phyloP scores from a whole-genome alignment of 2,797 vertebrate species.

The Huso huso region DNA sequence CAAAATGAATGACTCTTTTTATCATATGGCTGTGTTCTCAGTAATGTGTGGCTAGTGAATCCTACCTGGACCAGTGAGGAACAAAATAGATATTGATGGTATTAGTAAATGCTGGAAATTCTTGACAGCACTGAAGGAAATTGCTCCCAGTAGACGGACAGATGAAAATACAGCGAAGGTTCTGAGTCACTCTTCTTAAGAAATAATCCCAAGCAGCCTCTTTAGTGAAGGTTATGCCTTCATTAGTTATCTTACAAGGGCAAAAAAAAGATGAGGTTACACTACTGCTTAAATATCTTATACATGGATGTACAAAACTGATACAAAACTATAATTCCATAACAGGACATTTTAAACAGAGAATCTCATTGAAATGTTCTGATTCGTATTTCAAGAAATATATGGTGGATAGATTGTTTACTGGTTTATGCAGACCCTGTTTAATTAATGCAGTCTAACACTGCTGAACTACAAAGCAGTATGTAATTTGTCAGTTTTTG shows the following conservation, averaged over 20 bases:
- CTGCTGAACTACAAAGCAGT: no score
- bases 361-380: no score
- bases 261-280: neutral
- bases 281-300: no score
- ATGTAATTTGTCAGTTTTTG: no score
- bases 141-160: slow-evolving; percentile 13
- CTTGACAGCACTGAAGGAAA: slow-evolving; percentile 21
- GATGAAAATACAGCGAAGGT: slow-evolving; percentile 28
- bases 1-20: neutral
- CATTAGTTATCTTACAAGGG: slow-evolving; percentile 20
- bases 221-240: slow-evolving; percentile 31
- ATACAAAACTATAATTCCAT: no score
- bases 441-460: no score
- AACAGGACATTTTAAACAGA: no score
- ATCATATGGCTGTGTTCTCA: slow-evolving; percentile 4
- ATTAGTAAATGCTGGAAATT: slow-evolving; percentile 23
- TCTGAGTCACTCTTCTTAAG: slow-evolving; percentile 17
- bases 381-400: no score
- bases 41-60: neutral
- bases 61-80: slow-evolving; percentile 23
- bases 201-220: slow-evolving; percentile 26
- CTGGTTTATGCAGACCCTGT: no score
- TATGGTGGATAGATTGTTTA: no score
- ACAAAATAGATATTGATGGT: slow-evolving; percentile 22
- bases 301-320: no score